These are phyloP conservation scores for Paguma larvata DNA, from an alignment of 2,797 vertebrate genomes.

Conservation along the genomic window DNA sequence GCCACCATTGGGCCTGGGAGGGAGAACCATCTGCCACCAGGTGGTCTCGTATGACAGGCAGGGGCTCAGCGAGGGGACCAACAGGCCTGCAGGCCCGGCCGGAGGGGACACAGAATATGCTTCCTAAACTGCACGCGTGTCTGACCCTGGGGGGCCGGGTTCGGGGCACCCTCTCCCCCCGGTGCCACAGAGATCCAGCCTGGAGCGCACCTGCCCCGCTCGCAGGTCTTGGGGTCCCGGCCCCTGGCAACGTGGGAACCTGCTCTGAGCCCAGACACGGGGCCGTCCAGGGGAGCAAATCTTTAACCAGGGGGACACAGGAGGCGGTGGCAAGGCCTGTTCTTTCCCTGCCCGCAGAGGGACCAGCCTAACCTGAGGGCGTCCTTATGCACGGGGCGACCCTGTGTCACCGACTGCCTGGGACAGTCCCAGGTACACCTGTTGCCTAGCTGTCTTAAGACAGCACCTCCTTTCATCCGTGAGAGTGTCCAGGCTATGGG, in stretches of 20 bases:
- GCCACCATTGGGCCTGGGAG: neutral
- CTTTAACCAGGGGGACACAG: neutral
- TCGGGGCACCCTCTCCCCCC: neutral
- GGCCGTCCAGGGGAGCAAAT: fast-evolving
- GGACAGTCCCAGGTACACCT: neutral
- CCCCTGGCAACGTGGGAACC: no score
- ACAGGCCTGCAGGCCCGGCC: no score
- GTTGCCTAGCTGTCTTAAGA: fast-evolving
- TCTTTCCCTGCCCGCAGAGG: neutral
- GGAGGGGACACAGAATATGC: fast-evolving
- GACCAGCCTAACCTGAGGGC: no score
- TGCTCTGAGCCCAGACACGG: neutral
- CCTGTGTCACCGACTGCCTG: neutral
- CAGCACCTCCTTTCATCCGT: no score
- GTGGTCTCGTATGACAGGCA: fast-evolving
- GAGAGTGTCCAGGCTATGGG: neutral
- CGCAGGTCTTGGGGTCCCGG: neutral
- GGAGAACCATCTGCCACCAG: fast-evolving
- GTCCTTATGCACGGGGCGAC: fast-evolving
- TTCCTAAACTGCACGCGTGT: fast-evolving
- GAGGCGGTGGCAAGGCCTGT: neutral
- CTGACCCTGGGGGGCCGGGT: fast-evolving
- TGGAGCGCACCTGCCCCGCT: neutral
- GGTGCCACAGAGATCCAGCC: no score
- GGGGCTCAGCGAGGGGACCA: neutral